A percentile compares a stretch with the other conserved stretches of the same genome.
phyloP scores from a whole-genome alignment of 2,888 invertebrate genomes.

The Drosophila robusta region DNA sequence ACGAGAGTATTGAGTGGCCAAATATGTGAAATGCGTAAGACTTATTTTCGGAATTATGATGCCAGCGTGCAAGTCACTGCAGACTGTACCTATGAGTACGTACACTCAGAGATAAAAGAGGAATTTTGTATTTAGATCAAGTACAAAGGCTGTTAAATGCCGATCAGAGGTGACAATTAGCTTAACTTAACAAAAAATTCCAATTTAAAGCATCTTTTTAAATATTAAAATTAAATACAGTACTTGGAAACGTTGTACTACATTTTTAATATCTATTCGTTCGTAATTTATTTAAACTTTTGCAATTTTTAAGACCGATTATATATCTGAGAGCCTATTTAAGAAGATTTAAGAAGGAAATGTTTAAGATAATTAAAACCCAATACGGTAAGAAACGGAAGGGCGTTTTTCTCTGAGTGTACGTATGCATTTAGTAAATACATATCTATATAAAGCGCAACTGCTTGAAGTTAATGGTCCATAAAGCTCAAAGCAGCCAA shows the following conservation, averaged over 20 bases:
- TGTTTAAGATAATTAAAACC: too few relatives aligned
- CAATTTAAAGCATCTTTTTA: too few relatives aligned
- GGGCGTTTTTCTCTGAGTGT: neutral
- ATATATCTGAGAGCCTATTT: too few relatives aligned
- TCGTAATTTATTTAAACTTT: too few relatives aligned
- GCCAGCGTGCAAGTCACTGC: constrained; percentile 41
- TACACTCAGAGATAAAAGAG: constrained; percentile 8
- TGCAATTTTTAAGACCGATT: too few relatives aligned
- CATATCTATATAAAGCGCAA: neutral
- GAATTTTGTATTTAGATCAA: neutral
- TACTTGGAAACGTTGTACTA: too few relatives aligned
- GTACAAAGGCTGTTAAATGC: neutral
- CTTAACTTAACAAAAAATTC: too few relatives aligned
- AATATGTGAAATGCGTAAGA: constrained; percentile 59
- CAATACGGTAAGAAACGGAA: too few relatives aligned
- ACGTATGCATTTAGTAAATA: neutral
- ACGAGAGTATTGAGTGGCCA: constrained; percentile 39
- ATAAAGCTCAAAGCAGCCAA: constrained; percentile 28
- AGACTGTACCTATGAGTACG: constrained; percentile 16
- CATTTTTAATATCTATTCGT: too few relatives aligned
- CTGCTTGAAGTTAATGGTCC: constrained; percentile 50
- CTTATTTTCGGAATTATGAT: constrained; percentile 66
- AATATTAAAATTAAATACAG: too few relatives aligned
- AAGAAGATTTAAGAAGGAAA: too few relatives aligned
- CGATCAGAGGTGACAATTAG: too few relatives aligned